phyloP scores from a whole-genome alignment of 2,797 vertebrate genomes.

The Oophaga sylvatica region DNA sequence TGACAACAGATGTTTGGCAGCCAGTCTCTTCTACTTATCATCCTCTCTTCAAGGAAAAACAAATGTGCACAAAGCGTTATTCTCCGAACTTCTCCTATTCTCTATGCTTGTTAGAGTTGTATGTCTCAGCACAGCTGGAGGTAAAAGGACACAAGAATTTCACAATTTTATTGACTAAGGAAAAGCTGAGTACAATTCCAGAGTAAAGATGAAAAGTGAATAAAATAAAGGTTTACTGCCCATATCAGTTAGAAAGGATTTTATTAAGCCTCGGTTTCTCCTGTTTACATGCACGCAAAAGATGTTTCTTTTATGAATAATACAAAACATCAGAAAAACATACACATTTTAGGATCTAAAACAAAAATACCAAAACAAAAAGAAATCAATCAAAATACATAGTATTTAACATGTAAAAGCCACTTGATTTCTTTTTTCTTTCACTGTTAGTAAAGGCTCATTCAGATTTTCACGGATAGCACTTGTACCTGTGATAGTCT shows the following conservation, averaged over 20 bases:
- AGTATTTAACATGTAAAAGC: not conserved
- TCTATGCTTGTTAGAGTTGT: not conserved
- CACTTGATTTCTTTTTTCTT: no score
- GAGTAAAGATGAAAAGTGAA: not conserved
- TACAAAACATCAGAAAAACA: not conserved
- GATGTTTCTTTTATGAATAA: not conserved
- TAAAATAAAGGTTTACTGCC: not conserved
- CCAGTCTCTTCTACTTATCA: constrained; percentile 34
- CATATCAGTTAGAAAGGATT: not conserved
- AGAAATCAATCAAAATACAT: not conserved
- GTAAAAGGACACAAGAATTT: constrained; percentile 33
- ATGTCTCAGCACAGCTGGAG: constrained; percentile 33
- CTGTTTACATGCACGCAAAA: not conserved
- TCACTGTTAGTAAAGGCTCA: no score
- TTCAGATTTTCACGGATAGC: no score
- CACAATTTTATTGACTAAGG: constrained; percentile 8
- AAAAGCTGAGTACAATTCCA: constrained; percentile 29
- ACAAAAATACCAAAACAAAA: not conserved
- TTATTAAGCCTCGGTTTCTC: not conserved
- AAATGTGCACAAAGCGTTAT: constrained; percentile 17
- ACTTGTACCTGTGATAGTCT: no score
- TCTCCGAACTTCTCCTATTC: constrained; percentile 8
- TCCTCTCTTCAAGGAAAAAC: constrained; percentile 27
- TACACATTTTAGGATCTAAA: not conserved
- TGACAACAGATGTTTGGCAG: constrained; percentile 48